Conservation (phyloP, 2,888 invertebrate species). For the Euplagia quadripunctaria region DNA sequence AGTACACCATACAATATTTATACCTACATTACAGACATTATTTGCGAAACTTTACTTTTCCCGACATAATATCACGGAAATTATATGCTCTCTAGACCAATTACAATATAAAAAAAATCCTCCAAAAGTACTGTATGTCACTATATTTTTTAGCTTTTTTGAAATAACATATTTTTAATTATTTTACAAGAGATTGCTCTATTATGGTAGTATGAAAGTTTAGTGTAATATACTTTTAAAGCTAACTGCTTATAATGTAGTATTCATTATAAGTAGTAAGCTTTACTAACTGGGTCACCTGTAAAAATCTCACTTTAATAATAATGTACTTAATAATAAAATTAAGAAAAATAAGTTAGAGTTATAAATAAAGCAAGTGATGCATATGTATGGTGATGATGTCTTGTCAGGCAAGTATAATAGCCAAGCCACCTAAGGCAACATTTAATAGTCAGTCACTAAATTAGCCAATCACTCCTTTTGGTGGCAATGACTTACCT, state of each 20-base stretch:
- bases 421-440: not conserved
- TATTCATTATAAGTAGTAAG: too few relatives aligned
- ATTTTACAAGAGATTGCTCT: too few relatives aligned
- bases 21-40: not conserved
- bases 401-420: too few relatives aligned
- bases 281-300: too few relatives aligned
- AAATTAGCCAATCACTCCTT: too few relatives aligned
- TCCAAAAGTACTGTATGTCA: not conserved
- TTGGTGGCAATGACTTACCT: too few relatives aligned
- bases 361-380: not conserved
- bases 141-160: not conserved
- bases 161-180: not conserved
- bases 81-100: not conserved
- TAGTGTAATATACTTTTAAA: too few relatives aligned
- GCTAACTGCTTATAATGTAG: too few relatives aligned
- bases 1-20: slow-evolving; percentile 37
- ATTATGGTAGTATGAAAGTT: too few relatives aligned
- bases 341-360: not conserved
- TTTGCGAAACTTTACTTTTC: not conserved
- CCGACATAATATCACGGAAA: too few relatives aligned
- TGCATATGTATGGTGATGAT: not conserved
- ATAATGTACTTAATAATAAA: not conserved
- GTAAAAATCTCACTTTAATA: not conserved
- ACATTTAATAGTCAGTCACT: too few relatives aligned
- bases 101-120: not conserved